Evolutionary conservation across 2,113 vertebrate genomes (phyloP).

Genomic region (Sinocyclocheilus grahami): DNA sequence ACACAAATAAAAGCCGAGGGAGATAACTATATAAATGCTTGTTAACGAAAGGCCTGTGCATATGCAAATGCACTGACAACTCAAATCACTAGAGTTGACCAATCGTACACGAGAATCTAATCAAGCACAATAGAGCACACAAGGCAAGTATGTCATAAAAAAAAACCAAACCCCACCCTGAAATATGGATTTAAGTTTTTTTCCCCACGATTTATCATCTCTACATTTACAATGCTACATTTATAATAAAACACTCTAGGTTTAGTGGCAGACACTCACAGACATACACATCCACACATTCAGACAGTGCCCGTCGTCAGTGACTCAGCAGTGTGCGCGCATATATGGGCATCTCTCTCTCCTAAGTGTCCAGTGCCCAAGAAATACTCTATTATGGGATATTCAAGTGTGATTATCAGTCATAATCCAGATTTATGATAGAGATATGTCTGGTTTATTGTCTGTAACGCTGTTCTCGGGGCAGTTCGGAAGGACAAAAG

Average conservation of each 20-base stretch:
- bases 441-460: conserved; percentile 21
- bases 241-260: conserved; percentile 41
- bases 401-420: conserved; percentile 47
- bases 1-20: conserved; percentile 23
- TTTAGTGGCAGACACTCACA: conserved; percentile 33
- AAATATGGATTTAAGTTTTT: conserved; percentile 44
- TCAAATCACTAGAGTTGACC: neutral
- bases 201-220: conserved; percentile 33
- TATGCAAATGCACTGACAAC: conserved; percentile 21
- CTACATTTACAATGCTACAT: conserved; percentile 46
- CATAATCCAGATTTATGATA: conserved; percentile 21
- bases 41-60: conserved; percentile 31
- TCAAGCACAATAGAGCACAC: neutral
- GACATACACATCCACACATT: conserved; percentile 49
- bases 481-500: conserved; percentile 5
- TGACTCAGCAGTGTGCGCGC: conserved; percentile 21
- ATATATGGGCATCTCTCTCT: neutral
- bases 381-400: conserved; percentile 32
- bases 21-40: conserved; percentile 12
- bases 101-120: neutral
- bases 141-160: conserved; percentile 2
- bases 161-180: neutral
- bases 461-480: neutral
- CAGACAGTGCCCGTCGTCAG: conserved; percentile 32
- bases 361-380: neutral